Percentiles rank a stretch among this genome's conserved stretches.
These are phyloP conservation scores for Caerostris extrusa DNA, from an alignment of 1,140 invertebrate species.

Conservation along the genomic window DNA sequence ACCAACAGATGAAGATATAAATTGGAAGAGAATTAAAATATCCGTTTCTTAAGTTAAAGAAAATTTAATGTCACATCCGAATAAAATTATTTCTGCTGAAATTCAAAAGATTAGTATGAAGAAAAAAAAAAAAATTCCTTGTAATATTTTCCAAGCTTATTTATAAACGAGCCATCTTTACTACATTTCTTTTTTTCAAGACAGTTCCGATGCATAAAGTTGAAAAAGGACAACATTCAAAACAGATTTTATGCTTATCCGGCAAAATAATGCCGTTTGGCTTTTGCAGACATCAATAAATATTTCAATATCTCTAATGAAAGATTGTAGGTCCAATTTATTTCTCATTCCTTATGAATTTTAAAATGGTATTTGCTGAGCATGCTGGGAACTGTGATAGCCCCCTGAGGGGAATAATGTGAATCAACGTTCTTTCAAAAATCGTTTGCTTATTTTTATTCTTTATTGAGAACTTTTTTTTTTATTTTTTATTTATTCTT, in stretches of 20 bases:
- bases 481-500: neutral
- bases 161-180: neutral
- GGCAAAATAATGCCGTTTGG: neutral
- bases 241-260: neutral
- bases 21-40: too few species aligned
- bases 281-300: neutral
- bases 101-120: neutral
- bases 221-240: neutral
- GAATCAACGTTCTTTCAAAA: neutral
- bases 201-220: neutral
- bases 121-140: neutral
- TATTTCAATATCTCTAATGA: neutral
- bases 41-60: too few species aligned
- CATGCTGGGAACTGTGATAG: neutral
- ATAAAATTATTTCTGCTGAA: too few species aligned
- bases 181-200: too few species aligned
- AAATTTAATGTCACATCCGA: too few species aligned
- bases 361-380: neutral
- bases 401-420: neutral
- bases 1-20: too few species aligned
- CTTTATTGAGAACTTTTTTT: neutral
- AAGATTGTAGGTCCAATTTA: neutral
- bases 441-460: neutral
- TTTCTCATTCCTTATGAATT: neutral
- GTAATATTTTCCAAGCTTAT: neutral